phyloP scores from a whole-genome alignment of 37 sponge, comb jelly and placozoan genomes.

The Oscarella lobularis region DNA sequence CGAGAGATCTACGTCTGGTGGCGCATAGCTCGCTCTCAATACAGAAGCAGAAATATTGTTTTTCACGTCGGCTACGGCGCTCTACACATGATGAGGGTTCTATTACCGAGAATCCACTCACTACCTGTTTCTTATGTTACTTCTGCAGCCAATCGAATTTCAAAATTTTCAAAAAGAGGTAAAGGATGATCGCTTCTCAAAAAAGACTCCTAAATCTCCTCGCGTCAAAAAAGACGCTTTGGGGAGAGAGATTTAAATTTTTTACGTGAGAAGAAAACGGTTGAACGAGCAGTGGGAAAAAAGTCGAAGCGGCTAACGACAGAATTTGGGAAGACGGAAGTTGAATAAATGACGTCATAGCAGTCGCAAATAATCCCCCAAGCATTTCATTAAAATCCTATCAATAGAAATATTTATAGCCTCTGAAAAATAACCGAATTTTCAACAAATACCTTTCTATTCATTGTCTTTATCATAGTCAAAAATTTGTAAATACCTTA shows the following conservation, averaged over 20 bases:
- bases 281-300: too few species aligned
- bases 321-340: not conserved
- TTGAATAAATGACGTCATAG: not conserved
- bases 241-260: too few species aligned
- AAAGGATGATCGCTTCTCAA: not conserved
- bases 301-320: too few species aligned
- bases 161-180: not conserved
- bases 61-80: not conserved
- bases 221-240: too few species aligned
- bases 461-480: not conserved
- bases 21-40: not conserved
- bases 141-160: not conserved
- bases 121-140: not conserved
- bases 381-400: not conserved
- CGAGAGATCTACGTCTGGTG: not conserved
- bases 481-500: not conserved
- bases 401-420: too few species aligned
- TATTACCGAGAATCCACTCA: too few species aligned
- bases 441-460: not conserved
- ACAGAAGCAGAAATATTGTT: not conserved
- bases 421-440: too few species aligned
- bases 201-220: not conserved
- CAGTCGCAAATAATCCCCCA: not conserved
- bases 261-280: too few species aligned
- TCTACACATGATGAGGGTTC: too few species aligned